These are phyloP conservation scores for Dendrocopos noguchii DNA, from an alignment of 2,113 vertebrate species.

Conservation along the genomic window DNA sequence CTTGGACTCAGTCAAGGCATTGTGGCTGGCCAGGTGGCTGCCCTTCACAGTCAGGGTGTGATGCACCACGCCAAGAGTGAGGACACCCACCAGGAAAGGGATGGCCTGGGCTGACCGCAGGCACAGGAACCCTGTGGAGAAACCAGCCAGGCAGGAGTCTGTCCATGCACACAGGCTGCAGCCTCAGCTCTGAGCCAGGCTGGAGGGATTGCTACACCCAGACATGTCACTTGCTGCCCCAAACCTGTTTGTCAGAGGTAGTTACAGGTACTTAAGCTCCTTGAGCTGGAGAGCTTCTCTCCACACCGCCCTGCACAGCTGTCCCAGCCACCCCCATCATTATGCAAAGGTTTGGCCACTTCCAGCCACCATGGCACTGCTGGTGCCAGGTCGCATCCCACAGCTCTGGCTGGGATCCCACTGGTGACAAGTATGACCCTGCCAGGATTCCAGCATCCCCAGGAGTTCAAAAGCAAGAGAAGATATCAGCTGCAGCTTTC, in stretches of 20 bases:
- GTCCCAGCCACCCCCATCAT: neutral
- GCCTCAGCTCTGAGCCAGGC: neutral
- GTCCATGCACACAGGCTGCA: neutral
- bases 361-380: rapidly evolving
- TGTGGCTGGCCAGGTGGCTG: conserved; percentile 90
- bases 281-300: neutral
- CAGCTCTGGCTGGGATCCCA: neutral
- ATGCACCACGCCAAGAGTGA: conserved; percentile 83
- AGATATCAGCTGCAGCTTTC: neutral
- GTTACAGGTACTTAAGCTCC: neutral
- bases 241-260: neutral
- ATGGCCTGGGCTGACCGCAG: conserved; percentile 75
- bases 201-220: neutral
- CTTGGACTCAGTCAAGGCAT: conserved; percentile 83
- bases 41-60: conserved; percentile 87
- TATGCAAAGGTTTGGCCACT: neutral
- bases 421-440: neutral
- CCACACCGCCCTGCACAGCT: rapidly evolving
- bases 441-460: neutral
- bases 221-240: neutral
- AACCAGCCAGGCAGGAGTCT: neutral
- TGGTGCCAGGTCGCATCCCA: neutral
- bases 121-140: conserved; percentile 85
- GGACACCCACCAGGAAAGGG: conserved; percentile 77
- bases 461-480: neutral